Base-by-base conservation (phyloP, 2,797 vertebrate species). In the Menidia menidia region DNA sequence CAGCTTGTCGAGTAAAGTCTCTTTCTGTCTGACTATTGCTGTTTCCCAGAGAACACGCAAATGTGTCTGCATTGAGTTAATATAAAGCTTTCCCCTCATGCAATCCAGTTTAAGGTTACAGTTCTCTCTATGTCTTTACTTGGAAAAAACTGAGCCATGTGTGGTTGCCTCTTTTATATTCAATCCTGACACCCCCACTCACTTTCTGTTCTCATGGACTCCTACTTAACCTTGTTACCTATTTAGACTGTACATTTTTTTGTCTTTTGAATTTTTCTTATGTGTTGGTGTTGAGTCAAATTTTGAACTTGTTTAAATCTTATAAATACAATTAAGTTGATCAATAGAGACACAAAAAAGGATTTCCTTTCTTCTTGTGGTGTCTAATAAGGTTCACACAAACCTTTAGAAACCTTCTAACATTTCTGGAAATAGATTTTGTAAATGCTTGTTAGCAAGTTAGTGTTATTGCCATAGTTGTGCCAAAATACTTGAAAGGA, bases 401-500 rank as follows among this genome's bases (percentile, higher is more conserved):
- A 51, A 51, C 25, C 2, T 51, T 51, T 51, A 25, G 11, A 51
- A 50, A 30, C 48, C 12, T 51, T 10, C 8, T 12, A 12, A 13
- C 18, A 11, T 30, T 51, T 51, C 48, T 51, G 19, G 48, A 51
- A 51, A 51, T 39, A 18, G 4, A 19, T 18, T 25, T 51, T 51
- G 77, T 58, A 39, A 68, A 81, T 78, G 80, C 74, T 88, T 85
- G 79, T 82, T 86, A 87, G 80, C 84, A 87, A 87, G 75, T 84
- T 79, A 80, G 66, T 75, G 82, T 85, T 90, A 87, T 89, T 92
- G 82, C 71, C 68, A 54, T 55, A 71, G 84, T 83, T 87, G 73
- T 84, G 87, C 88, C 87, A 92, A 92, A 91, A 89, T 88, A 87
- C 77, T 90, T 89, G 80, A 88, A 91, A 91, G 82, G 84, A 92